Evolutionary conservation across 2,113 vertebrate genomes (phyloP).

Genomic region (Heteronetta atricapilla): DNA sequence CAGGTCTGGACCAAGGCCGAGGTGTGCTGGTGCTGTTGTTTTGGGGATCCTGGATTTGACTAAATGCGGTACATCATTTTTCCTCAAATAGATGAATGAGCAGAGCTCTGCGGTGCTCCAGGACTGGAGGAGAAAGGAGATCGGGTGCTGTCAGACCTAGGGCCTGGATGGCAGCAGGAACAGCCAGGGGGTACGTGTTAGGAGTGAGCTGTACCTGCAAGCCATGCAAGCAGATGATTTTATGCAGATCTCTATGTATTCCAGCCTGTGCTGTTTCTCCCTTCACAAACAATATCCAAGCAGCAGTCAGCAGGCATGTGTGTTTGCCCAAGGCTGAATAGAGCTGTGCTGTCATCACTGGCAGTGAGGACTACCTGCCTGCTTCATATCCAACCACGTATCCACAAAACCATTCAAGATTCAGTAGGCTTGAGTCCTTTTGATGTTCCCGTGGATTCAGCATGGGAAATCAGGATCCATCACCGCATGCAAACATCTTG

Average conservation of each 20-base stretch:
- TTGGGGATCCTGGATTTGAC: neutral
- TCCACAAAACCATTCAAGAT: neutral
- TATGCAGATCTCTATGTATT: neutral
- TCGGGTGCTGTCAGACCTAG: neutral
- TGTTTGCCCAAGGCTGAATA: constrained; percentile 44
- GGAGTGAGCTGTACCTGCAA: neutral
- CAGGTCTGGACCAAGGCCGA: neutral
- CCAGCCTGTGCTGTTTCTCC: neutral
- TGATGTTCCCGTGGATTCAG: neutral
- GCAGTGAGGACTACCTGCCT: neutral
- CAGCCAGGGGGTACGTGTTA: neutral
- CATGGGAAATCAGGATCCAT: constrained; percentile 16
- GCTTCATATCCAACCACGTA: neutral
- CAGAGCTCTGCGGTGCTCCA: neutral
- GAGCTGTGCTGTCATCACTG: constrained; percentile 19
- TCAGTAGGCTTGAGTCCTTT: neutral
- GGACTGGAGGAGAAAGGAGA: neutral
- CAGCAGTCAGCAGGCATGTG: neutral
- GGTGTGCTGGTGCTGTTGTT: neutral
- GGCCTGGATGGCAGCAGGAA: neutral
- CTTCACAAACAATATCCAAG: neutral
- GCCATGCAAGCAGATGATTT: neutral
- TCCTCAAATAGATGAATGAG: neutral
- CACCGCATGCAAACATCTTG: neutral
- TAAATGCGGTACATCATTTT: neutral